Percentiles rank a stretch among this genome's conserved stretches.
Conservation (phyloP, 2,113 vertebrate species). For the Ifrita kowaldi region DNA sequence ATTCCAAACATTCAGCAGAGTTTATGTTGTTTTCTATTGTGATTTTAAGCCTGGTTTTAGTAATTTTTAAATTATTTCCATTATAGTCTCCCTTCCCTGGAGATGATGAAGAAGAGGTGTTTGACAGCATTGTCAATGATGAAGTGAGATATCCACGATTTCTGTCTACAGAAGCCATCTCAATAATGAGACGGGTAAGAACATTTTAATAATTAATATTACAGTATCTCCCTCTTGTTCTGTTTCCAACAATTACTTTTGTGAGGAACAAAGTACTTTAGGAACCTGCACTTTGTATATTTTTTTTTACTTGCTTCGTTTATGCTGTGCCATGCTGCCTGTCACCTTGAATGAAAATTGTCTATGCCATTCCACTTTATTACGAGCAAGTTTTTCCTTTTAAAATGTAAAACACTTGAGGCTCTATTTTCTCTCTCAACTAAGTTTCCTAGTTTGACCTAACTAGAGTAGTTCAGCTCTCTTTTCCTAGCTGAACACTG, state of each 20-base stretch:
- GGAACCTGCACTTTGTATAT: fast-evolving
- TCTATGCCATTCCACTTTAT: neutral
- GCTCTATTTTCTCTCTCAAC: neutral
- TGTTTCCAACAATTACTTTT: neutral
- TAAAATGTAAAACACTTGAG: neutral
- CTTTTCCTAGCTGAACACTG: neutral
- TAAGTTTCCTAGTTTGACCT: neutral
- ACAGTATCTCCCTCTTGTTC: neutral
- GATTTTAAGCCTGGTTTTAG: neutral
- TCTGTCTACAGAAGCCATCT: conserved; percentile 96
- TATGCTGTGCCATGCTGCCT: neutral
- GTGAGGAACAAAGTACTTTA: neutral
- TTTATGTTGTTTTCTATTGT: neutral
- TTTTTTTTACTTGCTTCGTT: neutral
- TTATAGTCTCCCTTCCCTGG: conserved; percentile 94
- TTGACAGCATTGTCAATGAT: conserved; percentile 99
- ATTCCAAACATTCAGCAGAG: neutral
- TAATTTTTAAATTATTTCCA: neutral
- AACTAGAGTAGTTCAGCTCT: neutral
- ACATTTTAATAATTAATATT: neutral
- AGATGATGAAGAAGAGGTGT: conserved; percentile 98
- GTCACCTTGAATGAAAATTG: neutral
- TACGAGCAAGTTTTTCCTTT: neutral
- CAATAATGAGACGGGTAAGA: conserved; percentile 96
- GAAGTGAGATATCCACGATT: conserved; percentile 97